Conservation (phyloP, 2,113 vertebrate genomes). For the Hippocampus abdominalis region DNA sequence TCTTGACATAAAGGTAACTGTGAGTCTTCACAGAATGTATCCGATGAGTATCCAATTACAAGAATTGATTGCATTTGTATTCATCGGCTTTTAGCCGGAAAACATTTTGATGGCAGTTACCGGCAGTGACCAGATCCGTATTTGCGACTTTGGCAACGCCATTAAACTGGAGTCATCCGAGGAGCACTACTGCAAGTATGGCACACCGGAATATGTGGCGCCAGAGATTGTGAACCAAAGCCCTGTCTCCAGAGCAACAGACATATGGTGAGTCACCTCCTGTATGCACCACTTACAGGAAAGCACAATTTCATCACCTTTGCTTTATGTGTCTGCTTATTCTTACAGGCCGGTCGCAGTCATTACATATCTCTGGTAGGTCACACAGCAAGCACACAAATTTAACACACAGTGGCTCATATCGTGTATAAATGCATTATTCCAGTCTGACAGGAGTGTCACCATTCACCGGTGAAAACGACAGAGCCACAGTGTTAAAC, state of each 20-base stretch:
- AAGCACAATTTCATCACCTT: neutral
- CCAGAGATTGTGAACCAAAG: slow-evolving; percentile 94
- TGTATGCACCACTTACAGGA: slow-evolving; percentile 17
- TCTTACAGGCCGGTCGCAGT: slow-evolving; percentile 85
- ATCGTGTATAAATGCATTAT: neutral
- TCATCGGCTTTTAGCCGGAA: slow-evolving; percentile 76
- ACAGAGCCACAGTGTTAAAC: slow-evolving; percentile 85
- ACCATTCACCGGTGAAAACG: slow-evolving; percentile 89
- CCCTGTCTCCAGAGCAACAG: slow-evolving; percentile 85
- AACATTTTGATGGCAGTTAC: slow-evolving; percentile 85
- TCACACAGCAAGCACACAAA: neutral
- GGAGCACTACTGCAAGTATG: slow-evolving; percentile 86
- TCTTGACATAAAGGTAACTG: slow-evolving; percentile 86
- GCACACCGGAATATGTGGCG: slow-evolving; percentile 89
- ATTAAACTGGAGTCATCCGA: slow-evolving; percentile 76
- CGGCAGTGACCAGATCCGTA: slow-evolving; percentile 81
- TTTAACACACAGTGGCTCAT: neutral
- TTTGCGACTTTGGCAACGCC: slow-evolving; percentile 93
- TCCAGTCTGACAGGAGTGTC: slow-evolving; percentile 89
- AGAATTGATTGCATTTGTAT: neutral
- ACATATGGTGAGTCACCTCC: slow-evolving; percentile 81
- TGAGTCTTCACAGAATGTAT: neutral
- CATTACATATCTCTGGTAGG: slow-evolving; percentile 91
- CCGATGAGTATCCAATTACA: neutral
- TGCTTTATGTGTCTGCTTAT: slow-evolving; percentile 6